Percentiles rank a stretch among this genome's conserved stretches.
These are phyloP conservation scores for Margarornis squamiger DNA, from an alignment of 2,797 vertebrate species.

Conservation along the genomic window DNA sequence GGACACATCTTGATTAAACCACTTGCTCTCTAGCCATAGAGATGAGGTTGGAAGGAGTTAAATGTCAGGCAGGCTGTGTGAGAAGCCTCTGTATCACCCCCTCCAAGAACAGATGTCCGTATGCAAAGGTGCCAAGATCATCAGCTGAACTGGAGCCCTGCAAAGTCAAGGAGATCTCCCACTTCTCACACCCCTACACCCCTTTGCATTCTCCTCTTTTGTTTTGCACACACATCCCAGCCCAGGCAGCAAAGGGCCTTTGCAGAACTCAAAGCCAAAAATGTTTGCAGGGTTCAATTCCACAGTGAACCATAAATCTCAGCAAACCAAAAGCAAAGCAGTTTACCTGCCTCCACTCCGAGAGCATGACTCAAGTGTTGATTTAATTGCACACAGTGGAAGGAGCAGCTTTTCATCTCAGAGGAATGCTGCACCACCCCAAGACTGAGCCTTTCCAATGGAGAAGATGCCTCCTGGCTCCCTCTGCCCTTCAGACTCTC, in stretches of 20 bases:
- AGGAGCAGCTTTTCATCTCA: constrained; percentile 44
- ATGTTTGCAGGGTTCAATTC: background rate
- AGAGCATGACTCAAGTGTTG: constrained; percentile 28
- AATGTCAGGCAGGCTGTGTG: background rate
- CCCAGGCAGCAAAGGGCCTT: background rate
- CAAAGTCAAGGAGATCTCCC: background rate
- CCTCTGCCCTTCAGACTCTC: constrained; percentile 29
- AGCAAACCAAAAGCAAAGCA: background rate
- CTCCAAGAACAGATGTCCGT: background rate
- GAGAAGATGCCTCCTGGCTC: constrained; percentile 30
- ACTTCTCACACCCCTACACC: background rate
- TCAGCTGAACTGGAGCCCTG: background rate
- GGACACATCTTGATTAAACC: background rate
- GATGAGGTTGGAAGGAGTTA: background rate
- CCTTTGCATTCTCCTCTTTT: background rate
- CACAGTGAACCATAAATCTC: background rate
- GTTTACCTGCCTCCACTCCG: background rate
- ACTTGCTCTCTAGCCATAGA: background rate
- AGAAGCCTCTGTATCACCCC: background rate
- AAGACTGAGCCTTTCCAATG: background rate
- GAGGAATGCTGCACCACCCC: constrained; percentile 17
- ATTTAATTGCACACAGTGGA: background rate
- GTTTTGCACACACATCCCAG: background rate
- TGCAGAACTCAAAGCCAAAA: background rate
- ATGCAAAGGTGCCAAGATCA: background rate